Conservation (phyloP, 37 sponge, comb jelly and placozoan genomes). For the Tethya wilhelma region DNA sequence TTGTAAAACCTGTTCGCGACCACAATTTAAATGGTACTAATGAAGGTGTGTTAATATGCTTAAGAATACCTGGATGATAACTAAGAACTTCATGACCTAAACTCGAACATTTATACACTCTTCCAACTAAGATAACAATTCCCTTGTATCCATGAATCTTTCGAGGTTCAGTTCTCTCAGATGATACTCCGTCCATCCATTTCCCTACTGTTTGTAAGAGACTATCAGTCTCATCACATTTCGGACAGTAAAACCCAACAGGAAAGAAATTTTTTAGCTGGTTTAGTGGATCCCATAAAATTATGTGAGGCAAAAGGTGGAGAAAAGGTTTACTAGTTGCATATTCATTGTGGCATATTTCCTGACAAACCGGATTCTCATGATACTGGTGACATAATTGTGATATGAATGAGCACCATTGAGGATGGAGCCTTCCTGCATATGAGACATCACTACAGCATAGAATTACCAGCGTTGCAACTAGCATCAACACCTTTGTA, state of each 20-base stretch:
- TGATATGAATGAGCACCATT: background rate
- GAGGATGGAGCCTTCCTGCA: background rate
- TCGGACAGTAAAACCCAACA: background rate
- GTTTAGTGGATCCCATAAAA: background rate
- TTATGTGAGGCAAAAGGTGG: background rate
- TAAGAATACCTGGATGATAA: conserved; percentile 12
- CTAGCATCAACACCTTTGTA: no score
- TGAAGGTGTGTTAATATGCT: background rate
- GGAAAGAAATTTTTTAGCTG: background rate
- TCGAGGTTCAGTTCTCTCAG: conserved; percentile 14
- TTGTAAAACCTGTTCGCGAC: conserved; percentile 26
- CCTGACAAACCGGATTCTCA: background rate
- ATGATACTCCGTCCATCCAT: background rate
- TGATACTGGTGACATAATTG: background rate
- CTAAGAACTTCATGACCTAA: conserved; percentile 1
- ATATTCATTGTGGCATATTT: background rate
- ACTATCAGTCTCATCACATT: background rate
- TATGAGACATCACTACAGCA: background rate
- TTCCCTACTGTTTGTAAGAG: background rate
- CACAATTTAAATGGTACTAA: conserved; percentile 21
- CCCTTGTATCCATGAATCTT: conserved; percentile 5
- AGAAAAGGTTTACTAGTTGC: background rate
- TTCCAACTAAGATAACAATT: background rate
- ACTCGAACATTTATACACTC: conserved; percentile 1
- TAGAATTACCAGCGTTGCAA: background rate